These are phyloP conservation scores for Simalia tracyae DNA, from an alignment of 2,797 vertebrate species.

Conservation along the genomic window DNA sequence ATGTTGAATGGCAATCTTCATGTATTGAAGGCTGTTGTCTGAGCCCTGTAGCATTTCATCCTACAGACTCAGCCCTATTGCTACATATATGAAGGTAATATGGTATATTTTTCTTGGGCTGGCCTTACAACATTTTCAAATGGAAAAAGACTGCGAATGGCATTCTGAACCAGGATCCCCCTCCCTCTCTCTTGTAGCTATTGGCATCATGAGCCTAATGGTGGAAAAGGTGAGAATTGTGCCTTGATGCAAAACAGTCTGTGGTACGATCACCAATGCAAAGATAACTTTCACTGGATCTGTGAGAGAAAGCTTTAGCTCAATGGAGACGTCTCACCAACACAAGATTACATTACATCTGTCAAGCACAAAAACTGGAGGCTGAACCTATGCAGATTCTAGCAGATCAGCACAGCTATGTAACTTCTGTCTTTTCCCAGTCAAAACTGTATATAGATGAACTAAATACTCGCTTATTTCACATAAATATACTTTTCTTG, in stretches of 20 bases:
- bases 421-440: background rate
- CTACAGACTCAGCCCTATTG: background rate
- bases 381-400: background rate
- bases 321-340: background rate
- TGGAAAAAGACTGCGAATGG: background rate
- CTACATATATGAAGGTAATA: background rate
- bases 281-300: background rate
- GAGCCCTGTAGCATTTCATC: background rate
- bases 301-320: background rate
- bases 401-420: background rate
- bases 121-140: background rate
- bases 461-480: background rate
- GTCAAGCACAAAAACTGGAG: background rate
- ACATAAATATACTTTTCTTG: background rate
- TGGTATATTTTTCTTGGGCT: background rate
- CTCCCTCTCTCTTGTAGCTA: background rate
- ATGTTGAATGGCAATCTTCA: too few species aligned
- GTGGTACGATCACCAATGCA: conserved; percentile 7
- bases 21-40: background rate
- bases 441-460: background rate
- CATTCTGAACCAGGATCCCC: background rate
- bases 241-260: background rate
- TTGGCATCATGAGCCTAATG: background rate
- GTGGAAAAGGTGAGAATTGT: conserved; percentile 7
- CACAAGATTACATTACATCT: background rate